phyloP scores from a whole-genome alignment of 2,797 vertebrate species.

The Megalops cyprinoides region DNA sequence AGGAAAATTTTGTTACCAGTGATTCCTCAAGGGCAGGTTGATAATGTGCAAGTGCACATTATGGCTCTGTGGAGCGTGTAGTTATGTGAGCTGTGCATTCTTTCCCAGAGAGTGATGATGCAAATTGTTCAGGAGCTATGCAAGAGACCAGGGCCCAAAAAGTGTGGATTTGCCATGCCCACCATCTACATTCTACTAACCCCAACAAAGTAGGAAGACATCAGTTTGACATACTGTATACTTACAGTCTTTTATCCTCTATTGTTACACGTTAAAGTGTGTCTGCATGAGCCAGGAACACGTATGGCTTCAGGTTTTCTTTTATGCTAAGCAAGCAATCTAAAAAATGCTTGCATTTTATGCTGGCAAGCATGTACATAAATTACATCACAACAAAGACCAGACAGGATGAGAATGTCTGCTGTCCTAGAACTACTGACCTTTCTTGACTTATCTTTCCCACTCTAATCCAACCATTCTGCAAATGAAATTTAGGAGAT shows the following conservation, averaged over 20 bases:
- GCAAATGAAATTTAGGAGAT: conserved; percentile 84
- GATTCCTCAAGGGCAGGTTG: too few species aligned
- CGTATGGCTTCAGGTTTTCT: too few species aligned
- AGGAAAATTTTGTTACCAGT: too few species aligned
- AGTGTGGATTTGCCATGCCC: conserved; percentile 87
- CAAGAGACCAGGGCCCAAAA: conserved; percentile 84
- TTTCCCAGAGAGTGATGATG: conserved; percentile 83
- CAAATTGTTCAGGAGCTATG: conserved; percentile 88
- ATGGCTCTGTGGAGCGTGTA: too few species aligned
- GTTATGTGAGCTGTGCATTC: neutral
- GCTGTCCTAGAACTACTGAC: neutral
- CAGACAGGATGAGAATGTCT: neutral
- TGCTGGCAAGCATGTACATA: too few species aligned
- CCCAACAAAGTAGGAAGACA: conserved; percentile 72
- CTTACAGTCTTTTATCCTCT: too few species aligned
- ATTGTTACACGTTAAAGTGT: neutral
- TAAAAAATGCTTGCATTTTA: neutral
- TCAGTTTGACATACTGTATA: neutral
- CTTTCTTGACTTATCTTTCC: too few species aligned
- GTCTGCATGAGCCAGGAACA: too few species aligned
- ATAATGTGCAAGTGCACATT: too few species aligned
- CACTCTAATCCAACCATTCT: conserved; percentile 77
- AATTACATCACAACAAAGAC: neutral
- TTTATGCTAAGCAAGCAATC: neutral
- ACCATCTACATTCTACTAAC: conserved; percentile 83